These are phyloP conservation scores for Eretmochelys imbricata DNA, from an alignment of 2,113 vertebrate species.

Conservation along the genomic window DNA sequence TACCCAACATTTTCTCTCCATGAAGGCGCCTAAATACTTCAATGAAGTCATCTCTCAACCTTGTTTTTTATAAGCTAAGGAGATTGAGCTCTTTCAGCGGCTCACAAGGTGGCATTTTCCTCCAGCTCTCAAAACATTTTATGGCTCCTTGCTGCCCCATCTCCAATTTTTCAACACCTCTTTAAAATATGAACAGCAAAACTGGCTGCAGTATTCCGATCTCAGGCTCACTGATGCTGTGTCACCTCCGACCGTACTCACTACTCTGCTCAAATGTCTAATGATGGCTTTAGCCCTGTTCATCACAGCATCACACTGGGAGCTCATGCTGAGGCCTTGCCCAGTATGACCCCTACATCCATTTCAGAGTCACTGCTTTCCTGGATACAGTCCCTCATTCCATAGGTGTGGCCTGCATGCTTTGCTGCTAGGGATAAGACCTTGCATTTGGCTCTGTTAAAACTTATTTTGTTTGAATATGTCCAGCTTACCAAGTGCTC, in stretches of 20 bases:
- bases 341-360: background rate
- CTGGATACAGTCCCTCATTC: background rate
- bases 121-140: background rate
- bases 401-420: background rate
- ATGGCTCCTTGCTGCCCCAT: background rate
- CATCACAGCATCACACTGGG: background rate
- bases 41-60: too few relatives aligned
- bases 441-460: background rate
- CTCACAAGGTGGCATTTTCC: background rate
- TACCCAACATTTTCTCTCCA: too few relatives aligned
- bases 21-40: too few relatives aligned
- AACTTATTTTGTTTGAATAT: background rate
- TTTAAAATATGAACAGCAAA: background rate
- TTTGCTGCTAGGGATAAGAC: background rate
- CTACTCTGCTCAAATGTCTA: background rate
- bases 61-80: too few relatives aligned
- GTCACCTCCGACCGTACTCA: too few relatives aligned
- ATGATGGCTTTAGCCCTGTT: background rate
- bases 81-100: background rate
- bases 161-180: background rate
- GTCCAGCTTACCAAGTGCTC: background rate
- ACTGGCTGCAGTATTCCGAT: too few relatives aligned
- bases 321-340: background rate
- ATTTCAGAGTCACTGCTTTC: background rate
- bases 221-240: too few relatives aligned